Evolutionary conservation across 2,888 invertebrate species (phyloP), one percentile per base, ranked within the genome.

Genomic region (Dioctria rufipes): DNA sequence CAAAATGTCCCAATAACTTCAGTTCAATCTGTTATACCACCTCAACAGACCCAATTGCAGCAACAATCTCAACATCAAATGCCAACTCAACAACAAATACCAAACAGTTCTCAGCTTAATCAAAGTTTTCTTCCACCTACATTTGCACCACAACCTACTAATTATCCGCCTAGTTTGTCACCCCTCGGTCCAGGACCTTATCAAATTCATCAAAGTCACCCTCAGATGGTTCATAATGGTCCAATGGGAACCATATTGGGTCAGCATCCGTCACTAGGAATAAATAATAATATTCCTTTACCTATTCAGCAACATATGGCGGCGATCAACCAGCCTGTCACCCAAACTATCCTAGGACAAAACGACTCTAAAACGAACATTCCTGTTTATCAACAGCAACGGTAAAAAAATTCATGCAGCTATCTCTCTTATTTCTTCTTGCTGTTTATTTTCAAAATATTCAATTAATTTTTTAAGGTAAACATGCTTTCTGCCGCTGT

Each of bases 311-410:
- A 69, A 8, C 82, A 80, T 73, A 77, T 82, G 83, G 82, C 83
- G 80, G 84, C 84, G 63, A 84, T 85, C 71, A 84, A 85, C 83
- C 86, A 85, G 80, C 84, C 85, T 25, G 85, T 86, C 82, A 84
- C 85, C 81, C 86, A 87, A 80, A 87, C 85, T 79, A 86, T 87
- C 84, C 86, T 87, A 81, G 86, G 86, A 80, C 88, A 87, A 83
- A 87, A 86, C 83, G 88, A 88, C 83, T 85, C 86, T 73, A 88
- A 87, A 83, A 86, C 87, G 82, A 88, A 88, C 87, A 89, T 89
- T 88, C 89, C 89, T 84, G 86, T 89, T 82, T 89, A 88, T 84
- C 88, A 89, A 84, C 89, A 89, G 84, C 89, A 89, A 85, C 88
- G 89, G 87, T 89, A 89, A 89, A 86, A 87, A 71, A 60, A 9